Evolutionary conservation across 2,888 invertebrate species (phyloP).

Genomic region (Schizotus pectinicornis): DNA sequence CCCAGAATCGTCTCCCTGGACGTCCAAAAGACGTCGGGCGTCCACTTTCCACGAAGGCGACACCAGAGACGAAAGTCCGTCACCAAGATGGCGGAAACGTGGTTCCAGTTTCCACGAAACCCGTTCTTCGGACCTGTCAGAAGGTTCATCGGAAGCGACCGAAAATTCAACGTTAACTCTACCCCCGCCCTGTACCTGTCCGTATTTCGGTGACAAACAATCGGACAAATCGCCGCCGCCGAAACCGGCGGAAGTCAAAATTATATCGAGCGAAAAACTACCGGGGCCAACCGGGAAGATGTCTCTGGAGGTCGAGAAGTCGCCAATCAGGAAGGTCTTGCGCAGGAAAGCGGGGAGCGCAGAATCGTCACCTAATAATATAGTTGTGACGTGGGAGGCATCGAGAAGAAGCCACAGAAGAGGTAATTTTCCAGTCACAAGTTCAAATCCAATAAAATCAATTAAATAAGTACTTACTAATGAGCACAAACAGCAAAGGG

Average conservation of each 20-base stretch:
- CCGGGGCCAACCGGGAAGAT: constrained; percentile 36
- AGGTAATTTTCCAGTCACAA: constrained; percentile 37
- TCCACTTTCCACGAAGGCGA: constrained; percentile 63
- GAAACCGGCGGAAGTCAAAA: constrained; percentile 62
- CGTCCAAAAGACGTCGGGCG: constrained; percentile 54
- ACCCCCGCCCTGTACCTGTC: constrained; percentile 81
- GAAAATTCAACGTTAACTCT: constrained; percentile 60
- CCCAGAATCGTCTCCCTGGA: constrained; percentile 49
- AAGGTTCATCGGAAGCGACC: constrained; percentile 48
- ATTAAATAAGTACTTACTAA: too few species aligned
- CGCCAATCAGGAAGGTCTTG: constrained; percentile 52
- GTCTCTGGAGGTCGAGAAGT: constrained; percentile 49
- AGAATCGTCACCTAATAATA: constrained; percentile 49
- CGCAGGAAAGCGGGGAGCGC: constrained; percentile 41
- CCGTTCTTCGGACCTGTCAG: constrained; percentile 34
- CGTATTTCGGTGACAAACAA: constrained; percentile 77
- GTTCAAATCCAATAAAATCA: too few species aligned
- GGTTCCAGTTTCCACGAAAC: constrained; percentile 61
- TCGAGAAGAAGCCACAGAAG: constrained; percentile 63
- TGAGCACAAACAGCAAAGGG: too few species aligned
- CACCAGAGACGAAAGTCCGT: constrained; percentile 51
- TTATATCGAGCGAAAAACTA: constrained; percentile 55
- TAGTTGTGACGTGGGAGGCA: constrained; percentile 74
- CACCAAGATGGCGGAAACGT: constrained; percentile 57
- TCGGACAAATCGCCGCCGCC: constrained; percentile 59